Evolutionary conservation across 2,113 vertebrate genomes (phyloP).

Genomic region (Hemichromis elongatus): DNA sequence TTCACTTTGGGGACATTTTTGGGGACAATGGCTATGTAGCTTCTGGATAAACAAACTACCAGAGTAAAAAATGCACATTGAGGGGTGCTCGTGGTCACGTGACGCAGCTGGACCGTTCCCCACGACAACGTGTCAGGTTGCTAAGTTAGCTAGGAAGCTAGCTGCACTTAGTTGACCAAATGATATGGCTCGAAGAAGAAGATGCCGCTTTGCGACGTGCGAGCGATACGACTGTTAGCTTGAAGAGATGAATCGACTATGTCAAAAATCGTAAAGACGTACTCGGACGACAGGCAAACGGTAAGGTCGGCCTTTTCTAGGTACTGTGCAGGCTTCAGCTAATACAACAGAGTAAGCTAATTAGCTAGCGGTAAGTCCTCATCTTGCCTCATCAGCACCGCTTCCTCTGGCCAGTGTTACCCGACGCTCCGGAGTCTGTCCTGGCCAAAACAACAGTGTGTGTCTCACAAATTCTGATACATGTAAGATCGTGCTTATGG

Average conservation of each 20-base stretch:
- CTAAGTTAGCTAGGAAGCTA: constrained; percentile 41
- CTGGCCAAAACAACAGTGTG: background rate
- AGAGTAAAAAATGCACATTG: background rate
- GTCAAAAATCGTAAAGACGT: background rate
- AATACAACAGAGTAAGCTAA: background rate
- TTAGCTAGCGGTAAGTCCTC: background rate
- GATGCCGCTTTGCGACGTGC: background rate
- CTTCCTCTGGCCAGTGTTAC: background rate
- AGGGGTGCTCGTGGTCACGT: constrained; percentile 5
- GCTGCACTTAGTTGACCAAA: constrained; percentile 30
- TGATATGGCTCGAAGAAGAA: constrained; percentile 12
- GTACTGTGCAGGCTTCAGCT: background rate
- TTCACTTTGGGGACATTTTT: background rate
- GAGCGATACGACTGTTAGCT: background rate
- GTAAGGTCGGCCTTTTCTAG: constrained; percentile 2
- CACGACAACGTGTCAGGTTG: constrained; percentile 39
- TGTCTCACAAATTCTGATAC: background rate
- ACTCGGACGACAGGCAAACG: background rate
- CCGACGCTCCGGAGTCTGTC: background rate
- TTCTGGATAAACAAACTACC: background rate
- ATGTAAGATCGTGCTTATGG: background rate
- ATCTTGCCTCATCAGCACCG: constrained; percentile 45
- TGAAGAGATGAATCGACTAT: background rate
- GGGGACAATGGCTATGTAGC: background rate
- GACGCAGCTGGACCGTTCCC: background rate